phyloP scores from a whole-genome alignment of 2,797 vertebrate species.

The Rallus crepitans region DNA sequence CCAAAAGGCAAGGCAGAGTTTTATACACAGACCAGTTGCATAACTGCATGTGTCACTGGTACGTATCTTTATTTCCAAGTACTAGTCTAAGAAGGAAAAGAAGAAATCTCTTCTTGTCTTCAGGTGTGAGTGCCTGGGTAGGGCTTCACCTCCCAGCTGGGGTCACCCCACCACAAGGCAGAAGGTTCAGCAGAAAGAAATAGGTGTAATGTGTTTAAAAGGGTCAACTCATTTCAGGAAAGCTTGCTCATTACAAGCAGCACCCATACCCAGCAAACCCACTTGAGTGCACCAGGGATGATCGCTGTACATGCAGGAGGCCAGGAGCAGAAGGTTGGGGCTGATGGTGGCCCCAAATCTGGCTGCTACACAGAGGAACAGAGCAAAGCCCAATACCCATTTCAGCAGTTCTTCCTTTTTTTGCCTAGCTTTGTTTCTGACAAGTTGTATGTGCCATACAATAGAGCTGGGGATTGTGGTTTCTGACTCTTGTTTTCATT shows the following conservation, averaged over 20 bases:
- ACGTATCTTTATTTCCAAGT: neutral
- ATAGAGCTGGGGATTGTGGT: accelerated
- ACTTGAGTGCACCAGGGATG: neutral
- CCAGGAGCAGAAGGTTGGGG: neutral
- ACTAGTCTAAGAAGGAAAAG: neutral
- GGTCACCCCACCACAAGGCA: neutral
- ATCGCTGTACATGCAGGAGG: accelerated
- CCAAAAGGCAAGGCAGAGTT: neutral
- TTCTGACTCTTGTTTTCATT: neutral
- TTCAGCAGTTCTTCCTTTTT: neutral
- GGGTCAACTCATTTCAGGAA: neutral
- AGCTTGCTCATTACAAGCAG: neutral
- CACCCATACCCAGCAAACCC: accelerated
- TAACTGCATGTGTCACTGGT: accelerated
- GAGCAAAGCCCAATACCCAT: neutral
- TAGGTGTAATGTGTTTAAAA: neutral
- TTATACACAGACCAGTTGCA: neutral
- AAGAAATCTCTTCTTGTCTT: neutral
- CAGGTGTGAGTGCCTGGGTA: neutral
- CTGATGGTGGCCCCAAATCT: neutral
- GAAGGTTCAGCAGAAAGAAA: neutral
- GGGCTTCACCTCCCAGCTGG: neutral
- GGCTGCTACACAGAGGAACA: neutral
- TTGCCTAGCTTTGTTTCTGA: neutral
- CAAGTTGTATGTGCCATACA: neutral